phyloP scores from a whole-genome alignment of 53 echinoderm and acorn worm species.

The Hippasteria phrygiana region DNA sequence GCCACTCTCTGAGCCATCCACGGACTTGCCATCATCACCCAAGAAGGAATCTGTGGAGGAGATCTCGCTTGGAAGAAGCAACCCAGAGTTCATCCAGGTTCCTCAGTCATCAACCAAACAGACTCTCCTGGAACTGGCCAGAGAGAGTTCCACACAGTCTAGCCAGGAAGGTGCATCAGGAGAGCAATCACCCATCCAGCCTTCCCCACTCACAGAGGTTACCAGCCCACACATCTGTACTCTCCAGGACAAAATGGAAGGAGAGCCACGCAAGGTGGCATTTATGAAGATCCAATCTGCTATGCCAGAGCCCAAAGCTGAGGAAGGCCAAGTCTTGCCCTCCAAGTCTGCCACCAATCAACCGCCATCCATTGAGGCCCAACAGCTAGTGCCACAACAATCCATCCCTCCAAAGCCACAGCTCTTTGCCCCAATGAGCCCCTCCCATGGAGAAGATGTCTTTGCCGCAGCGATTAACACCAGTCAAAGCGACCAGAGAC shows the following conservation, averaged over 20 bases:
- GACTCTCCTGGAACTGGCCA: conserved; percentile 32
- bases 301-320: neutral
- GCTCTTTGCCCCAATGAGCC: conserved; percentile 25
- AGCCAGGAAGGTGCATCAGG: neutral
- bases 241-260: conserved; percentile 7
- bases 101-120: conserved; percentile 21
- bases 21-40: conserved; percentile 1
- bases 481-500: conserved; percentile 87
- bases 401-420: conserved; percentile 5
- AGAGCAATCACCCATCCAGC: neutral
- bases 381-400: neutral
- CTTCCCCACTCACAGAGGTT: conserved; percentile 10
- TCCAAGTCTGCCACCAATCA: neutral
- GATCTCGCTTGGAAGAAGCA: neutral
- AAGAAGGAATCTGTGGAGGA: neutral
- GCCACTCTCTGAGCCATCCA: too few species aligned
- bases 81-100: neutral
- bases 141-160: neutral
- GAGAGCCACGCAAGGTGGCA: conserved; percentile 34
- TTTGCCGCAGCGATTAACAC: conserved; percentile 84
- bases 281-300: conserved; percentile 22
- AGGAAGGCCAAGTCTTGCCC: neutral
- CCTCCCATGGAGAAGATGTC: conserved; percentile 56
- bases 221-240: conserved; percentile 36
- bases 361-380: neutral